Conservation (phyloP, 2,888 invertebrate genomes). For the Himalopsyche anomala region DNA sequence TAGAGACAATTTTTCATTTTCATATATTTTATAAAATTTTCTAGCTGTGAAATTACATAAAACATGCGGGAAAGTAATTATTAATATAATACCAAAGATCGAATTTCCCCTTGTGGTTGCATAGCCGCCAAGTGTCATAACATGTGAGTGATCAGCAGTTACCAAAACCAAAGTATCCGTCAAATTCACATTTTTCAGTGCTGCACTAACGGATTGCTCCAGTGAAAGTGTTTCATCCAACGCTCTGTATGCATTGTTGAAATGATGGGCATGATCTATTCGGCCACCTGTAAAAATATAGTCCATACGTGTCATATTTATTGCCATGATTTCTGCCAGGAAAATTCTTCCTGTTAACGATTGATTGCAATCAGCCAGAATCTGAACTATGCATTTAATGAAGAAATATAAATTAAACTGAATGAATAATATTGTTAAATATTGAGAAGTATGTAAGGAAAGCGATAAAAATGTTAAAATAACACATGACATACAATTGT, state of each 20-base stretch:
- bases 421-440: too few species aligned
- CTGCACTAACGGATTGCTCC: constrained; percentile 78
- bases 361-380: background rate
- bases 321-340: background rate
- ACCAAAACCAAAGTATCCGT: constrained; percentile 77
- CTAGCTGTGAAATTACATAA: background rate
- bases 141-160: constrained; percentile 82
- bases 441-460: too few species aligned
- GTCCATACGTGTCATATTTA: background rate
- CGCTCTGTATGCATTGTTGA: constrained; percentile 80
- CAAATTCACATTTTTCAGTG: constrained; percentile 76
- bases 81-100: constrained; percentile 76
- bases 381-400: too few species aligned
- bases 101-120: constrained; percentile 81
- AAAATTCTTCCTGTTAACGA: background rate
- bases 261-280: constrained; percentile 82
- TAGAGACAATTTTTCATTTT: too few species aligned
- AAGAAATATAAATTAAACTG: too few species aligned
- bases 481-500: too few species aligned
- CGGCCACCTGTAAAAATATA: constrained; percentile 75
- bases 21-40: background rate
- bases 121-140: constrained; percentile 80
- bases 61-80: background rate
- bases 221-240: constrained; percentile 80
- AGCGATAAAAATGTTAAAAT: too few species aligned